Percentiles rank a stretch among this genome's conserved stretches.
These are phyloP conservation scores for Drosophila nebulosa DNA, from an alignment of 1,140 invertebrate genomes.

Conservation along the genomic window DNA sequence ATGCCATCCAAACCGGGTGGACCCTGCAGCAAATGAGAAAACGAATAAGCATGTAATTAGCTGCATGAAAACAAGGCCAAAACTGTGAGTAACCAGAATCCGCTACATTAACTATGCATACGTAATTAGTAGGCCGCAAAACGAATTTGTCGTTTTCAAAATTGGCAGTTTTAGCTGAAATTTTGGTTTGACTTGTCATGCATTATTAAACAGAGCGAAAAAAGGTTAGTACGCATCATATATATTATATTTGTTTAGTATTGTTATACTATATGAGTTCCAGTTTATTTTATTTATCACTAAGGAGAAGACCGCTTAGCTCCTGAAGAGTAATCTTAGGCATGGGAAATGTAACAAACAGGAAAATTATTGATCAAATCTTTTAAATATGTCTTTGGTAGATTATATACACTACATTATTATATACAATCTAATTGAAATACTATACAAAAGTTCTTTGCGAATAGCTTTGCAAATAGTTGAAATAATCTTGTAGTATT, in stretches of 20 bases:
- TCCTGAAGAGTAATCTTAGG: too few relatives aligned
- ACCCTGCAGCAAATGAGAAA: slow-evolving; percentile 82
- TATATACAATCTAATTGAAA: too few relatives aligned
- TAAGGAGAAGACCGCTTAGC: too few relatives aligned
- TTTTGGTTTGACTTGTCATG: not conserved
- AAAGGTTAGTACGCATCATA: not conserved
- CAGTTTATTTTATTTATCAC: too few relatives aligned
- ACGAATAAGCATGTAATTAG: slow-evolving; percentile 45
- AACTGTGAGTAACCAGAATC: not conserved
- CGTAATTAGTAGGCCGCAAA: not conserved
- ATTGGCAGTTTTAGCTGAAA: not conserved
- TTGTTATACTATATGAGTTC: too few relatives aligned
- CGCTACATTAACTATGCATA: not conserved
- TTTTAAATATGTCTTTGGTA: too few relatives aligned
- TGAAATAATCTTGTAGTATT: too few relatives aligned
- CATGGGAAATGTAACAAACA: too few relatives aligned
- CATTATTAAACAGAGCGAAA: not conserved
- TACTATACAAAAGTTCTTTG: too few relatives aligned
- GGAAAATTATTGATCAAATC: too few relatives aligned
- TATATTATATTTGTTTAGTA: not conserved
- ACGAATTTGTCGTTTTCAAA: not conserved
- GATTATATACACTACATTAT: too few relatives aligned
- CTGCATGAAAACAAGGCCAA: slow-evolving; percentile 7
- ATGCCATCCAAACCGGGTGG: slow-evolving; percentile 88
- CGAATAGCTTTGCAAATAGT: too few relatives aligned